Base-by-base conservation (phyloP, 2,888 invertebrate species). In the Emesis russula region DNA sequence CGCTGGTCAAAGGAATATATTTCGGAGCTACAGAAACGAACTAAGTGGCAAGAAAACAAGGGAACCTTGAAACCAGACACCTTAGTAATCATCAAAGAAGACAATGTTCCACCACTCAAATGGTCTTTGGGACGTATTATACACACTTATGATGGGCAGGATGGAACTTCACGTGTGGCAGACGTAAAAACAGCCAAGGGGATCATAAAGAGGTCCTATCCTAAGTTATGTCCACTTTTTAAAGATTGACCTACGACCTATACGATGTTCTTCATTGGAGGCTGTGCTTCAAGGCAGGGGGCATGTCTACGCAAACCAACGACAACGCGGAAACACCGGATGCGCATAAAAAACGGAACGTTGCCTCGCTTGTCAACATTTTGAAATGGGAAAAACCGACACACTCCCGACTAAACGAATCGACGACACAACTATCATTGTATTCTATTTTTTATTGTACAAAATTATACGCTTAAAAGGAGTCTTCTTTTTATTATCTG, bases 1-100 rank as follows among this genome's bases (percentile, higher is more conserved):
- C 87, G 92, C 3, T 94, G 94, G 95, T 48, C 86, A 0, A 93
- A 76, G 36, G 36, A 33, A 36, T 36, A 36, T 36, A 36, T 36
- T 36, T 36, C 36, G 36, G 36, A 36, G 36, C 36, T 36, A 36
- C 36, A 36, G 36, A 36, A 36, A 36, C 36, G 36, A 1, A 36
- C 36, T 36, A 36, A 36, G 36, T 36, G 53, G 76, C 53, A 58
- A 44, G n/a, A n/a, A 36, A 44, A 15, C 7, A 44, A 41, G 44
- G 74, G 18, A 11, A 31, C n/a, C n/a, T 36, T 74, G n/a, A 41
- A 74, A 18, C 74, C 41, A 7, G 25, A 74, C 44, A 18, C 74
- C 9, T 15, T 44, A 2, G 74, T 73, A 15, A 15, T 44, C 6
- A 41, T 78, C 95, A 0, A 95, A 94, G 63, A 91, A 89, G 53